phyloP scores from a whole-genome alignment of 2,797 vertebrate species.

The Helicolenus hilgendorfi region DNA sequence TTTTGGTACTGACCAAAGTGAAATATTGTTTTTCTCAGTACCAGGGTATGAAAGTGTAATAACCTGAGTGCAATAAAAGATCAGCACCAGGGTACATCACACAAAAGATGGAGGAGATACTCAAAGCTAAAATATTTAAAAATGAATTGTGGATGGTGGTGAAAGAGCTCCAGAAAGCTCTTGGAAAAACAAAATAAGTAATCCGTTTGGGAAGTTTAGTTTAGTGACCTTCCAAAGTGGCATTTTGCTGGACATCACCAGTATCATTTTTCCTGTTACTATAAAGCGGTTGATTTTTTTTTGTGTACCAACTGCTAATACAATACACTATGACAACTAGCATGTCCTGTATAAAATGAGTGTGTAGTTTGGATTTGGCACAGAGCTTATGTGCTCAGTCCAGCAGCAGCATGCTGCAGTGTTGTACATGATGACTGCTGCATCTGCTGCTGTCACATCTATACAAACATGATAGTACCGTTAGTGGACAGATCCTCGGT shows the following conservation, averaged over 20 bases:
- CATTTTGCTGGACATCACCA: background rate
- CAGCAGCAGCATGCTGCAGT: background rate
- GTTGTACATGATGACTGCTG: background rate
- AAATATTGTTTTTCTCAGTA: background rate
- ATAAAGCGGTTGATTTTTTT: background rate
- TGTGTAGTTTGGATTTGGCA: background rate
- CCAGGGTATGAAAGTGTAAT: no score
- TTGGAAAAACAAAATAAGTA: background rate
- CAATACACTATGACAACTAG: background rate
- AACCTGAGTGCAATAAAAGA: background rate
- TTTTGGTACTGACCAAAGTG: fast-evolving
- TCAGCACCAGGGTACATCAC: background rate
- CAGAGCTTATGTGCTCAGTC: background rate
- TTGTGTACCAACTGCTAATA: background rate
- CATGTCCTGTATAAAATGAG: background rate
- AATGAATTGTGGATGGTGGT: background rate
- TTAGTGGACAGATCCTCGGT: constrained; percentile 53
- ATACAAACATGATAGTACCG: constrained; percentile 50
- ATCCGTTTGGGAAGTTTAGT: background rate
- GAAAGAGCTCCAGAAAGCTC: background rate
- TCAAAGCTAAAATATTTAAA: background rate
- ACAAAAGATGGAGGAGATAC: background rate
- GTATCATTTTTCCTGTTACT: background rate
- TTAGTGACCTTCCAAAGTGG: background rate
- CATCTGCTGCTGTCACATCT: background rate